phyloP scores from a whole-genome alignment of 2,797 vertebrate genomes.

The Margarornis squamiger region DNA sequence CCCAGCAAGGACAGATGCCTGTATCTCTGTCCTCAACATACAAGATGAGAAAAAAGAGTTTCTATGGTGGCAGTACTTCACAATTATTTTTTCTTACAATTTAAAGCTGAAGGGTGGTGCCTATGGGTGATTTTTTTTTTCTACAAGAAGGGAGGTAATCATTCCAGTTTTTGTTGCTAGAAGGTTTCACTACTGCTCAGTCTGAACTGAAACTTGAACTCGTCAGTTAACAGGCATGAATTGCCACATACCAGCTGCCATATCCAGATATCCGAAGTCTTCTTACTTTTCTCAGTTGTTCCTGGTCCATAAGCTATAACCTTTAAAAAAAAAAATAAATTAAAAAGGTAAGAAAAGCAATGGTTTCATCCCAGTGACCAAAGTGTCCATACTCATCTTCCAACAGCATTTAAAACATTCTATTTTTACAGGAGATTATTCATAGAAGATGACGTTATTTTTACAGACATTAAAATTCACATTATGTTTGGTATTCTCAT shows the following conservation, averaged over 20 bases:
- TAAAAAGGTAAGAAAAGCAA: background rate
- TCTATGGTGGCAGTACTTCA: background rate
- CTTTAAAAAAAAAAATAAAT: slow-evolving; percentile 66
- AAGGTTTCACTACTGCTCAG: background rate
- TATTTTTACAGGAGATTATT: slow-evolving; percentile 15
- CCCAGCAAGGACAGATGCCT: background rate
- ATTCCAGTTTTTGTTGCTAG: background rate
- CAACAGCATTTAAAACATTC: background rate
- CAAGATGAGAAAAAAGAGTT: background rate
- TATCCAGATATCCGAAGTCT: slow-evolving; percentile 86
- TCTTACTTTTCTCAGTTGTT: slow-evolving; percentile 67
- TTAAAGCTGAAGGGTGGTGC: background rate
- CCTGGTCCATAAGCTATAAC: slow-evolving; percentile 83
- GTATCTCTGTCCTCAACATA: background rate
- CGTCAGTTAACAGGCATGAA: background rate
- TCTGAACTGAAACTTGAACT: background rate
- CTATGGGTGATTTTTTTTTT: background rate
- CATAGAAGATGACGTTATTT: background rate
- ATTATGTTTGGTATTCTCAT: slow-evolving; percentile 46
- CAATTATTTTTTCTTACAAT: background rate
- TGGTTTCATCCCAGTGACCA: background rate
- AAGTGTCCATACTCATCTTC: background rate
- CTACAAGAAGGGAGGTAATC: background rate
- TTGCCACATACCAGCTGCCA: slow-evolving; percentile 88
- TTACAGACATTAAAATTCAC: slow-evolving; percentile 54